These are phyloP conservation scores for Petrocephalus sullivani DNA, from an alignment of 2,797 vertebrate genomes.

Conservation along the genomic window DNA sequence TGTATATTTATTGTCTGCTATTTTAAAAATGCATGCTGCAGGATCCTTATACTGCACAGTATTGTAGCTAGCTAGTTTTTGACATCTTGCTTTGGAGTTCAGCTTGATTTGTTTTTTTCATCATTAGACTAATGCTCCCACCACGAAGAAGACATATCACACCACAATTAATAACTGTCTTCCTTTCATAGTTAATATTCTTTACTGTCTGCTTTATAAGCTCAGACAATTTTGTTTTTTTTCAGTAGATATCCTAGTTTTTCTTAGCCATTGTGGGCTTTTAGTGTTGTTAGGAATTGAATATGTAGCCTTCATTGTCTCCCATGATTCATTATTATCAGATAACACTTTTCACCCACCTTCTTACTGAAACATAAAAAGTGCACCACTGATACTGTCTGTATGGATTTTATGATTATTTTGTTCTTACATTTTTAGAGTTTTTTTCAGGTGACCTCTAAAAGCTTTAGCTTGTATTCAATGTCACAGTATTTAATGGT, in stretches of 20 bases:
- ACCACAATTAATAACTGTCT: not conserved
- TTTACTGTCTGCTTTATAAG: not conserved
- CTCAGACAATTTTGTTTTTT: not conserved
- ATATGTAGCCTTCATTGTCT: not conserved
- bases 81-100: not conserved
- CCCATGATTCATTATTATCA: not conserved
- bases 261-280: not conserved
- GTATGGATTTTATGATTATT: not conserved
- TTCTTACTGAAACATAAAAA: not conserved
- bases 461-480: not conserved
- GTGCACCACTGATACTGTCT: not conserved
- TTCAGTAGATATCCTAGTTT: not conserved
- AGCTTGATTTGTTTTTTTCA: not conserved
- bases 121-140: not conserved
- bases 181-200: not conserved
- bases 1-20: not conserved
- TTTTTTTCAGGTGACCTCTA: not conserved
- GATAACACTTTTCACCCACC: not conserved
- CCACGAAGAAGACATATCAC: not conserved
- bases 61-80: not conserved
- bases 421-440: not conserved
- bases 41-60: not conserved
- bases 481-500: not conserved
- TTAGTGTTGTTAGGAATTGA: not conserved
- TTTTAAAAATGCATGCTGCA: not conserved